A percentile compares a stretch with the other conserved stretches of the same genome.
Conservation (phyloP, 2,888 invertebrate genomes). For the Colostygia pectinataria region DNA sequence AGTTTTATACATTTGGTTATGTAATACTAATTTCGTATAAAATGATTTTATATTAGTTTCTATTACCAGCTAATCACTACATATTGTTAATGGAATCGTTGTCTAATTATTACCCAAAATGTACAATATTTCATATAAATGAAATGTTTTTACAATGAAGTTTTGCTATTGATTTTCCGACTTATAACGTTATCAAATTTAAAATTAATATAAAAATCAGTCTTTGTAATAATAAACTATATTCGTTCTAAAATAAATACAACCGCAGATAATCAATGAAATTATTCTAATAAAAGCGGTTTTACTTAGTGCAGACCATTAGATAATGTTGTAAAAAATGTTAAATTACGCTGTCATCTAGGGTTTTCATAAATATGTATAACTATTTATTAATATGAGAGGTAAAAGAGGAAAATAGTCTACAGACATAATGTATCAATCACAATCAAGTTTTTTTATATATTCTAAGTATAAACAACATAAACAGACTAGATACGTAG, state of each 20-base stretch:
- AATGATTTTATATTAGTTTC: constrained; percentile 24
- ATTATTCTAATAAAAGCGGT: too few relatives aligned
- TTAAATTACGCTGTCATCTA: too few relatives aligned
- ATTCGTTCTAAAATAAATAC: constrained; percentile 5
- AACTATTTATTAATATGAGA: background rate
- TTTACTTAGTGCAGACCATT: too few relatives aligned
- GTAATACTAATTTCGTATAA: constrained; percentile 31
- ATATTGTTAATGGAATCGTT: constrained; percentile 56
- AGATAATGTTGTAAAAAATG: background rate
- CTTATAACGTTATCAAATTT: constrained; percentile 34
- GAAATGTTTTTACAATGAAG: constrained; percentile 38
- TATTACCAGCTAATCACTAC: constrained; percentile 27
- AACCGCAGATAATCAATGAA: background rate
- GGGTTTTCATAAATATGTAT: too few relatives aligned
- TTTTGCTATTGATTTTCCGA: constrained; percentile 36
- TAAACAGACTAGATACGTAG: background rate
- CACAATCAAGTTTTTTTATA: constrained; percentile 7
- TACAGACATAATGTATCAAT: background rate
- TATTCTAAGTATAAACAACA: background rate
- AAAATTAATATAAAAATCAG: constrained; percentile 43
- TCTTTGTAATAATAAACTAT: constrained; percentile 38
- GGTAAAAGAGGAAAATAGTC: background rate
- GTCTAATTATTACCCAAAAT: constrained; percentile 55
- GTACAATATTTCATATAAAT: constrained; percentile 61
- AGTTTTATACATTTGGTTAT: constrained; percentile 23